Base-by-base conservation (phyloP, 2,113 vertebrate genomes). In the Rhinolophus ferrumequinum region DNA sequence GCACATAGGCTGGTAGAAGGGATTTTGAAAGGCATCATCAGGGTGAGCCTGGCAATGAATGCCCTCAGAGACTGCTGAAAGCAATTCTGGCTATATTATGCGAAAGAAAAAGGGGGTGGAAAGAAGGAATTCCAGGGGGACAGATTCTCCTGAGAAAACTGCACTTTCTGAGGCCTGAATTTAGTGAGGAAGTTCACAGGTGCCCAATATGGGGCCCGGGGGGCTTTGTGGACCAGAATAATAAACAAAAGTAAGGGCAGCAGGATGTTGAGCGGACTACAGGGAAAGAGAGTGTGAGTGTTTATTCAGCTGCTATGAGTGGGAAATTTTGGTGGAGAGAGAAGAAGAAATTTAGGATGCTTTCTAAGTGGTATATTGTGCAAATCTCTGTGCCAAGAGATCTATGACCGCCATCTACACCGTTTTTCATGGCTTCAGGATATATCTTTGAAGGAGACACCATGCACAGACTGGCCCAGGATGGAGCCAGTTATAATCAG, bases 201-300 rank as follows among this genome's bases (percentile, higher is more conserved):
- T n/a, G 21, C 13, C 54, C 7, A 60, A 15, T 1, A 66, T 18
- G 18, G 66, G 1, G 0, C 21, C 14, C 35, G 8, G 3, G 26
- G 8, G 3, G 26, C 12, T 86, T 4, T 30, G 18, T 6, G 67
- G 18, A 82, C 13, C 3, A 77, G 52, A 38, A 90, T 67, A 83
- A 38, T 5, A 24, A 84, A 52, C 44, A 33, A 41, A 35, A 41
- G 4, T 52, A 33, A 76, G 4, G 19, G 2, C 21, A 54, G 41
- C 3, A 4, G n/a, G 18, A 8, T 28, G 6, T 3, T 77, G 19
- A 47, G 12, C 35, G 7, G 13, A 80, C 18, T 26, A 38, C 5
- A 56, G 15, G 2, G 12, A 7, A 52, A 54, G 60, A 79, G 18
- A 44, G 14, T 10, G 6, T 64, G 28, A 73, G 3, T 44, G 14